These are phyloP conservation scores for Zonotrichia leucophrys DNA, from an alignment of 2,113 vertebrate genomes.

Conservation along the genomic window DNA sequence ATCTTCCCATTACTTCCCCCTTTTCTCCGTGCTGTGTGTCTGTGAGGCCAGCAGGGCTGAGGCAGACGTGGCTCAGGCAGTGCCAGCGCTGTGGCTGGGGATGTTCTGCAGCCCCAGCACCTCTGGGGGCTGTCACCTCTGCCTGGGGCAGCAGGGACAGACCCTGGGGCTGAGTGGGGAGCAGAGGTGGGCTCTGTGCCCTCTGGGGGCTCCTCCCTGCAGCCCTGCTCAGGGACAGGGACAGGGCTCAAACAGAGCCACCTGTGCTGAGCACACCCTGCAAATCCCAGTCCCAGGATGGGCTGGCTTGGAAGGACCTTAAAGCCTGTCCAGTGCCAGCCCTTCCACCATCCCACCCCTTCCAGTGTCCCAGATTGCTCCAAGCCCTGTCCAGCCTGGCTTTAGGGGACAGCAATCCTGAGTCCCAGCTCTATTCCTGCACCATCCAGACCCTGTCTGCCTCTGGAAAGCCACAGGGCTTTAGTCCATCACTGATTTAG, in stretches of 20 bases:
- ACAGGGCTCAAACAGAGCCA: background rate
- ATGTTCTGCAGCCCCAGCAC: background rate
- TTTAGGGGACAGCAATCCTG: background rate
- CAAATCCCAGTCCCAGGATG: background rate
- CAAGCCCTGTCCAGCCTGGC: background rate
- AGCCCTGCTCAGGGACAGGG: background rate
- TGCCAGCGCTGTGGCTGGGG: background rate
- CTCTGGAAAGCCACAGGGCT: background rate
- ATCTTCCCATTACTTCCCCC: background rate
- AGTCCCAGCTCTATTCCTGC: background rate
- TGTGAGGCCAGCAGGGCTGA: background rate
- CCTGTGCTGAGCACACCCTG: background rate
- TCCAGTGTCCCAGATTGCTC: background rate
- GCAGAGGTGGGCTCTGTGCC: background rate
- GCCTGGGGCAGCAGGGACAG: background rate
- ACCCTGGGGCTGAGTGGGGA: rapidly evolving
- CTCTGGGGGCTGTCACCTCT: background rate
- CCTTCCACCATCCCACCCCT: background rate
- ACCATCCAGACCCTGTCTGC: background rate
- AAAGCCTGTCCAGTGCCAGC: background rate
- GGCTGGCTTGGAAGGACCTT: background rate
- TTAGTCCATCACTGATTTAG: background rate
- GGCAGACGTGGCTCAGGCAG: background rate
- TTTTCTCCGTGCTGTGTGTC: constrained; percentile 8
- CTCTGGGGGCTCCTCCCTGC: background rate